Evolutionary conservation across 2,113 vertebrate genomes (phyloP).

Genomic region (Eurypyga helias): DNA sequence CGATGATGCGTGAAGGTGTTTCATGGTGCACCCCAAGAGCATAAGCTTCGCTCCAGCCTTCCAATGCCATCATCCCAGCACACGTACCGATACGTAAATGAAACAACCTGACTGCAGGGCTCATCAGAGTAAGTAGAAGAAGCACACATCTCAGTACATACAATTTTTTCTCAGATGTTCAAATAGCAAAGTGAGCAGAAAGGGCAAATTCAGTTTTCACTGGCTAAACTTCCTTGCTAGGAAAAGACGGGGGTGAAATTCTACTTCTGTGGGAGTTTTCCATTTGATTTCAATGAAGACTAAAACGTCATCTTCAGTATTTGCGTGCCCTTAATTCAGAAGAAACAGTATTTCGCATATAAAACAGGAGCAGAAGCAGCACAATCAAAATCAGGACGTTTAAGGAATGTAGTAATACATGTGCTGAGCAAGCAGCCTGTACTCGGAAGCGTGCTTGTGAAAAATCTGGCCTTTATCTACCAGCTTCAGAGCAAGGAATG

Average conservation of each 20-base stretch:
- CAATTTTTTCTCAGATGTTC: background rate
- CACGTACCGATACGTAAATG: background rate
- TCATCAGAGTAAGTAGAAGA: no score
- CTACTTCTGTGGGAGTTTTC: background rate
- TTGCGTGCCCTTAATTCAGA: background rate
- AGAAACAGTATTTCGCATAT: background rate
- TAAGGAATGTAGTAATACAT: fast-evolving
- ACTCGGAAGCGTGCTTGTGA: background rate
- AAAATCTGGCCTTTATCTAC: background rate
- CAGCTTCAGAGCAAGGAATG: background rate
- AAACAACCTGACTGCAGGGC: background rate
- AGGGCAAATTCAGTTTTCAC: background rate
- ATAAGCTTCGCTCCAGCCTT: background rate
- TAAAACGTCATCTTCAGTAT: background rate
- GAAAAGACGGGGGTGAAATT: background rate
- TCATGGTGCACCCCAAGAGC: background rate
- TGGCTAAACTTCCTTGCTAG: conserved; percentile 22
- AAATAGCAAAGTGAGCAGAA: background rate
- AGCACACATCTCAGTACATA: no score
- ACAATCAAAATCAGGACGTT: background rate
- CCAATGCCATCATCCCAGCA: background rate
- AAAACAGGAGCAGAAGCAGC: background rate
- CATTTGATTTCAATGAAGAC: background rate
- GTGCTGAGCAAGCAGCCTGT: background rate
- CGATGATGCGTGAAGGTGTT: background rate